Conservation (phyloP, 2,797 vertebrate species). For the Lycodopsis pacificus region DNA sequence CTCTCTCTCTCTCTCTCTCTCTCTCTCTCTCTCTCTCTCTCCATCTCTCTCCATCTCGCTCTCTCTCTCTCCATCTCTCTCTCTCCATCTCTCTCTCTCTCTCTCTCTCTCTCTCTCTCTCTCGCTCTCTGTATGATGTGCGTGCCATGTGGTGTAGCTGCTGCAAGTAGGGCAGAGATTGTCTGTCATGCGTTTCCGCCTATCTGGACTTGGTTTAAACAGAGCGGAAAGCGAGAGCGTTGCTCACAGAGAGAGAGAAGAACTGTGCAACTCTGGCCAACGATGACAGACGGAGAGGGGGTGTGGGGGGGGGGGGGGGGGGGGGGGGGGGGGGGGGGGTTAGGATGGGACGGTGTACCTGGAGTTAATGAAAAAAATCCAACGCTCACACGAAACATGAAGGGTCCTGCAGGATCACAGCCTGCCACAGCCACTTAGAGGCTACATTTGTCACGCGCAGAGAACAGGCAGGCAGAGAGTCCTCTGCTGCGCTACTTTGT, state of each 20-base stretch:
- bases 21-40: too few species aligned
- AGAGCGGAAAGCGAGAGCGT: slow-evolving; percentile 54
- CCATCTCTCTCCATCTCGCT: too few species aligned
- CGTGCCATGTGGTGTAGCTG: slow-evolving; percentile 35
- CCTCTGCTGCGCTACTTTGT: slow-evolving; percentile 48
- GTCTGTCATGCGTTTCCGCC: slow-evolving; percentile 57
- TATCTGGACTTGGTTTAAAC: slow-evolving; percentile 58
- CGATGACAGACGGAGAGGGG: slow-evolving; percentile 20
- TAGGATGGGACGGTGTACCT: slow-evolving; percentile 52
- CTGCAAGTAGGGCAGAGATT: slow-evolving; percentile 57
- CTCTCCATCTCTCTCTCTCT: too few species aligned
- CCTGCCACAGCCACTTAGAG: slow-evolving; percentile 70
- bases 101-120: background rate
- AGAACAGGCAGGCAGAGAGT: slow-evolving; percentile 37
- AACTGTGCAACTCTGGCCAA: slow-evolving; percentile 8
- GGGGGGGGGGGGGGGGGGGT: background rate
- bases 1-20: too few species aligned
- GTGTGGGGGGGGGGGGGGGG: background rate
- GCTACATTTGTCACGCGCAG: slow-evolving; percentile 63
- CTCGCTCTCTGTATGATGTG: slow-evolving; percentile 30
- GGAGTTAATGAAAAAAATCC: slow-evolving; percentile 69
- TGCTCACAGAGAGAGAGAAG: background rate
- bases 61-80: too few species aligned
- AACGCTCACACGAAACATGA: slow-evolving; percentile 55
- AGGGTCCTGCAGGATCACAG: slow-evolving; percentile 73